Percentiles rank a stretch among this genome's conserved stretches.
Evolutionary conservation across 2,888 invertebrate genomes (phyloP).

Genomic region (Elysia crispata): DNA sequence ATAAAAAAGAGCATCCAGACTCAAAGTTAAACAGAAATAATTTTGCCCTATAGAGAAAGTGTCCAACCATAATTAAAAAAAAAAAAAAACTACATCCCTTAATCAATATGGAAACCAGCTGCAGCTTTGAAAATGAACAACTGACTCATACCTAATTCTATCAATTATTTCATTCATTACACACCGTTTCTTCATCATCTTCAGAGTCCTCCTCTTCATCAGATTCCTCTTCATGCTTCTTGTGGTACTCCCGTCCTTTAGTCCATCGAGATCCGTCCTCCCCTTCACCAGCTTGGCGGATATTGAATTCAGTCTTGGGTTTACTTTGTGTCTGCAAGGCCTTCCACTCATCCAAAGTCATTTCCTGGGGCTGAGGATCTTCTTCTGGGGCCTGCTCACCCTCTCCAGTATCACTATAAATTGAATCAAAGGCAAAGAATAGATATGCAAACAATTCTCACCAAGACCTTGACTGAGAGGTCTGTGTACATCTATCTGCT

Average conservation of each 20-base stretch:
- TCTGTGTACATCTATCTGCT: no score
- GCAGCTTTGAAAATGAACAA: not conserved
- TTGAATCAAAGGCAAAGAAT: no score
- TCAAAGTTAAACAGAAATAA: no score
- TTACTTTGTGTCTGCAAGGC: slow-evolving; percentile 87
- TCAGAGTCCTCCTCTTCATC: slow-evolving; percentile 82
- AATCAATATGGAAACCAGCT: not conserved
- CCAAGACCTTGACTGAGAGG: no score
- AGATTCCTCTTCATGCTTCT: slow-evolving; percentile 81
- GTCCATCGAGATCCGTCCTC: slow-evolving; percentile 88
- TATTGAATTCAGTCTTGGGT: slow-evolving; percentile 90
- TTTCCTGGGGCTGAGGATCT: slow-evolving; percentile 89
- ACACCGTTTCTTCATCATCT: slow-evolving; percentile 60
- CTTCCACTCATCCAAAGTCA: slow-evolving; percentile 97
- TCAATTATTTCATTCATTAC: not conserved
- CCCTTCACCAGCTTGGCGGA: slow-evolving; percentile 95
- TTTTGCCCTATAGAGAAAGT: no score
- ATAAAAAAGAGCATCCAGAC: no score
- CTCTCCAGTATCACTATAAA: slow-evolving; percentile 63
- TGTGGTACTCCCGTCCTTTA: slow-evolving; percentile 78
- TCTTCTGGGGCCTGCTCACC: slow-evolving; percentile 57
- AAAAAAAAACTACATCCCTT: not conserved
- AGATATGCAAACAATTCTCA: no score
- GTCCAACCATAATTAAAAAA: no score
- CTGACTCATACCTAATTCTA: not conserved